Evolutionary conservation across 1,140 invertebrate genomes (phyloP), one percentile per base, ranked within the genome.

Genomic region (Eriocheir sinensis): DNA sequence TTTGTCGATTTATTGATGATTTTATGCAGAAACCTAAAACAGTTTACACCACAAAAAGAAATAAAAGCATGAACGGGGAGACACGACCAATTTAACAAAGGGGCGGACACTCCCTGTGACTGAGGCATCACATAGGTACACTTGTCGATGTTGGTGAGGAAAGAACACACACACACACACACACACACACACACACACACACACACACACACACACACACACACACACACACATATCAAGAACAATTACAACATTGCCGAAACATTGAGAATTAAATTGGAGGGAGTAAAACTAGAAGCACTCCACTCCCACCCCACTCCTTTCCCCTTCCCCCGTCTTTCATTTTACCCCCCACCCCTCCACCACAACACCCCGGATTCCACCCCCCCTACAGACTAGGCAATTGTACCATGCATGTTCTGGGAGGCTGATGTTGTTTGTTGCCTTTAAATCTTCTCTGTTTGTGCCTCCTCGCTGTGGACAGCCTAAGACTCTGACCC

Each of bases 91-190:
- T 21, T 27, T 4, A 21, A 72, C 60, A 21, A 0, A 3, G 9
- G 12, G 48, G 21, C 48, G 2, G 21, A 53, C 48, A 53, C 9
- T 17, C 48, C 48, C 21, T 53, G 48, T 53, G 1, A 53, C 48
- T 17, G 12, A 53, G n/a, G n/a, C n/a, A n/a, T n/a, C 48, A 53
- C 60, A 72, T n/a, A 72, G 21, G n/a, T n/a, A 72, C 60, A 72
- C 60, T n/a, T n/a, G n/a, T n/a, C n/a, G n/a, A n/a, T n/a, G n/a
- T n/a, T n/a, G n/a, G n/a, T n/a, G n/a, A n/a, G n/a, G n/a, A n/a
- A n/a, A n/a, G n/a, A n/a, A 72, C 60, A 72, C 60, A 72, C 60
- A 72, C 60, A 72, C 60, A 72, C 60, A 72, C 60, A 72, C 60
- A 72, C 60, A 72, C 60, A 72, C 60, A 72, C 60, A 72, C 60